Conservation (phyloP, 37 sponge, comb jelly and placozoan species). For the Halichondria panicea region DNA sequence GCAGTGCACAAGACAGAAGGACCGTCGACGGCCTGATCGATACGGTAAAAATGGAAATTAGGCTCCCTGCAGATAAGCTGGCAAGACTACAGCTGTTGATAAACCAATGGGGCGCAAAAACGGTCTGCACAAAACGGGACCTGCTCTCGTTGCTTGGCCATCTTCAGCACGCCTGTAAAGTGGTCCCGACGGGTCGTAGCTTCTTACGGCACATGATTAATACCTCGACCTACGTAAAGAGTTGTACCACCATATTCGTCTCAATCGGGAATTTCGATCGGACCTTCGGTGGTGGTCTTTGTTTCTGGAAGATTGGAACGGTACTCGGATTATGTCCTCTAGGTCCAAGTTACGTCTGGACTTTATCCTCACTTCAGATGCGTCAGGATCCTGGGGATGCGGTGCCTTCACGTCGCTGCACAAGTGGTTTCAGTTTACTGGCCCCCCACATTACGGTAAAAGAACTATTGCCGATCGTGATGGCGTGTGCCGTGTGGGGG, state of each 20-base stretch:
- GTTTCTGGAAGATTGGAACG: slow-evolving; percentile 13
- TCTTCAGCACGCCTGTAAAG: slow-evolving; percentile 4
- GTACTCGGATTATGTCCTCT: background rate
- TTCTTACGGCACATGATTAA: slow-evolving; percentile 19
- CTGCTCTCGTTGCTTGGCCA: slow-evolving; percentile 10
- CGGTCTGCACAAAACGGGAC: slow-evolving; percentile 8
- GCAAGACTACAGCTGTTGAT: background rate
- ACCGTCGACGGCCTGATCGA: slow-evolving; percentile 10
- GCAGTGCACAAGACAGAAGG: slow-evolving; percentile 20
- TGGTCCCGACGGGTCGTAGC: slow-evolving; percentile 1
- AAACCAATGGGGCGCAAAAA: background rate
- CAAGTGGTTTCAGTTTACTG: background rate
- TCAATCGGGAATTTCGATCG: background rate
- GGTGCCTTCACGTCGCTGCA: no score
- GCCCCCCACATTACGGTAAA: slow-evolving; percentile 9
- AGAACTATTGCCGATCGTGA: background rate
- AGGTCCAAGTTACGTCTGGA: background rate
- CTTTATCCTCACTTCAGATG: slow-evolving; percentile 2
- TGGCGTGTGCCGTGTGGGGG: slow-evolving; percentile 1
- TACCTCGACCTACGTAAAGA: background rate
- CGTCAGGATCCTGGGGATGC: slow-evolving; percentile 5
- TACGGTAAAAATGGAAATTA: background rate
- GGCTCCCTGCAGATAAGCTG: slow-evolving; percentile 21
- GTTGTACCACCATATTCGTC: background rate
- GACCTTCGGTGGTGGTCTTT: slow-evolving; percentile 15